Percentiles rank a stretch among this genome's conserved stretches.
phyloP scores from a whole-genome alignment of 2,888 invertebrate species.

The Acanthosepion pharaonis region DNA sequence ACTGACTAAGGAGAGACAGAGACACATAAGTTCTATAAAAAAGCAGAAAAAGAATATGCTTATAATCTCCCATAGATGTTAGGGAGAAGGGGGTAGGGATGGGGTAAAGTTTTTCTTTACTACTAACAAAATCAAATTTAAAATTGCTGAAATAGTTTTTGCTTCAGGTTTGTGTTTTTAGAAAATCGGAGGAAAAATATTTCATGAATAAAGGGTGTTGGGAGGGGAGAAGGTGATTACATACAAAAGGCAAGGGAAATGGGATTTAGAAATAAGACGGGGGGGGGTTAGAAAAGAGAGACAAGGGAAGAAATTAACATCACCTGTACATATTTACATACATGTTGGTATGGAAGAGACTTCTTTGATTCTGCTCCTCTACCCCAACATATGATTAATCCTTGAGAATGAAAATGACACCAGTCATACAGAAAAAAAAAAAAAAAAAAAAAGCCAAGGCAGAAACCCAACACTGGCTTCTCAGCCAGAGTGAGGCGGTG shows the following conservation, averaged over 20 bases:
- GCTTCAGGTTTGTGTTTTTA: neutral
- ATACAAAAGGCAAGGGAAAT: neutral
- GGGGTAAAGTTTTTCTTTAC: neutral
- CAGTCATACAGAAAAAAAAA: neutral
- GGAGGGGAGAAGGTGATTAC: neutral
- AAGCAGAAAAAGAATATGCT: neutral
- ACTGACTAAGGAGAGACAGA: neutral
- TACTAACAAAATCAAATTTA: neutral
- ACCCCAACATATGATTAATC: no score
- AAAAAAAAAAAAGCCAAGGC: no score
- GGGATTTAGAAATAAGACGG: neutral
- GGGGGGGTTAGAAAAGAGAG: no score
- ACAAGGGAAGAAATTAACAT: neutral
- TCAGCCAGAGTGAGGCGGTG: neutral
- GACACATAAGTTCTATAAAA: neutral
- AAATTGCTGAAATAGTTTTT: neutral
- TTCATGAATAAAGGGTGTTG: neutral
- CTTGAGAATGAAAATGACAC: neutral
- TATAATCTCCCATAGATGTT: neutral
- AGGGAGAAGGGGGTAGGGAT: neutral
- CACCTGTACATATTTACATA: conserved; percentile 12
- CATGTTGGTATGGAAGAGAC: neutral
- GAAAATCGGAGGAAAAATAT: neutral
- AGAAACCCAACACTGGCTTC: no score
- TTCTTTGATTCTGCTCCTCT: no score